Base-by-base conservation (phyloP, 2,888 invertebrate genomes). In the Patella pellucida region DNA sequence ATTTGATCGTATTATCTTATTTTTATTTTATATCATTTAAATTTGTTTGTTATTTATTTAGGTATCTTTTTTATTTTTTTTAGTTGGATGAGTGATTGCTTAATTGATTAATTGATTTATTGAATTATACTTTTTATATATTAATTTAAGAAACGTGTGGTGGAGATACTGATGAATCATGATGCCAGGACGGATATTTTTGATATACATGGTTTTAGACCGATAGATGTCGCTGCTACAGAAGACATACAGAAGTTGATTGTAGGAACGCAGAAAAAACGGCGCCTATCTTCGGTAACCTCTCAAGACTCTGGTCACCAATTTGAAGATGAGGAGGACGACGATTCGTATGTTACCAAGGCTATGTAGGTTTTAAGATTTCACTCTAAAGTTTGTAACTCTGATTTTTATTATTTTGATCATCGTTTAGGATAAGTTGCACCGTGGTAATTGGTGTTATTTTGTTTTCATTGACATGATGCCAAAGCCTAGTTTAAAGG, bases 291-390 rank as follows among this genome's bases (percentile, higher is more conserved):
- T 19, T 62, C 62, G 23, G 5, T 1, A 23, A 62, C 62, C 2
- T 62, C 62, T 62, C 19, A 62, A 62, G 23, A 19, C 2, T 9
- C 9, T 41, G 41, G 41, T 41, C 41, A 5, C 41, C 19, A 62
- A 23, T 62, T 67, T 23, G 73, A 76, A 14, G 76, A 68, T 12
- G 78, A 71, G 2, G 80, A 81, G 15, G 82, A 79, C 15, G 72
- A 69, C 9, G 80, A 80, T 19, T 75, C 72, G 3, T 69, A 83
- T 1, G 72, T 83, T 41, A 80, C 83, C 69, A 87, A 84, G 76
- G 84, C 82, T 70, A 81, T 87, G 87, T 87, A 82, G 76, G 86
- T 81, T n/a, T 52, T 41, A 50, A n/a, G 54, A 51, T 7, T 9
- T 16, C 16, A 27, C 31, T 27, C 31, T 69, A n/a, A n/a, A 2